Evolutionary conservation across 2,113 vertebrate genomes (phyloP).

Genomic region (Marcusenius ussheri): DNA sequence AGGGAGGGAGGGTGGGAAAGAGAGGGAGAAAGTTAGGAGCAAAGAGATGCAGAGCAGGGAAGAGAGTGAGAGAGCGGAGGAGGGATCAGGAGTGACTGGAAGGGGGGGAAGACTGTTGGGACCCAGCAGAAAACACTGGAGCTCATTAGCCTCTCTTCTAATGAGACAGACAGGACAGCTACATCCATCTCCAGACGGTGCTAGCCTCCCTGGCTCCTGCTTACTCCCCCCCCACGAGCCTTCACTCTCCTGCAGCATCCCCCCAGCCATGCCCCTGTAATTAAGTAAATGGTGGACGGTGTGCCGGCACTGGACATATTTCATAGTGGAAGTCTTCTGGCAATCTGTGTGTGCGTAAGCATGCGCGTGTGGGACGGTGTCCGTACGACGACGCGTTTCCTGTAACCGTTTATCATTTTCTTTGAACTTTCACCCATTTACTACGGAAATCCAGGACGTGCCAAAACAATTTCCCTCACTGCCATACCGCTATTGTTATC

Average conservation of each 20-base stretch:
- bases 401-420: neutral
- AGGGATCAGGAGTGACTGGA: constrained; percentile 5
- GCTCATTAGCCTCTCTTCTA: neutral
- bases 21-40: neutral
- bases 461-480: neutral
- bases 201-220: neutral
- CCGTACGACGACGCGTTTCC: neutral
- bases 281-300: constrained; percentile 16
- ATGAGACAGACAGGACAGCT: neutral
- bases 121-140: neutral
- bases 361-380: neutral
- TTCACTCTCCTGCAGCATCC: neutral
- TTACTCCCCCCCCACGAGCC: neutral
- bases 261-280: constrained; percentile 5
- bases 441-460: neutral
- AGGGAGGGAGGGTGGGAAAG: constrained; percentile 26
- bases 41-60: constrained; percentile 21
- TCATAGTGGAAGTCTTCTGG: constrained; percentile 6
- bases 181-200: neutral
- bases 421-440: neutral
- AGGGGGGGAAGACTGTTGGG: neutral
- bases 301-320: neutral
- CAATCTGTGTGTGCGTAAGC: neutral
- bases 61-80: neutral
- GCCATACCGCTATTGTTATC: neutral